phyloP scores from a whole-genome alignment of 2,113 vertebrate genomes.

The Macheiramphus alcinus region DNA sequence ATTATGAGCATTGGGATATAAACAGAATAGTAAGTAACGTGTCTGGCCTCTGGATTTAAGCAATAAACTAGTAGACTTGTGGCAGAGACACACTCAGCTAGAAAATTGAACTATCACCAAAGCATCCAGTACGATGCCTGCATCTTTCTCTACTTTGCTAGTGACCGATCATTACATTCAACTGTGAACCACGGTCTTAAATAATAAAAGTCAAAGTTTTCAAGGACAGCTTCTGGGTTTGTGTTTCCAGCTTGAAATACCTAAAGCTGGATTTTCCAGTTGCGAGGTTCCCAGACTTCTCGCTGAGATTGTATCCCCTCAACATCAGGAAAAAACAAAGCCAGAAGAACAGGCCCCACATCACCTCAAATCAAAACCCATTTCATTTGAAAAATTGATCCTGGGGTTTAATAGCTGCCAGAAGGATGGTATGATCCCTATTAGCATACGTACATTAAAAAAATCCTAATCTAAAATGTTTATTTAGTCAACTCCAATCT shows the following conservation, averaged over 20 bases:
- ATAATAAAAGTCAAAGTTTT: background rate
- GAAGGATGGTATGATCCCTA: background rate
- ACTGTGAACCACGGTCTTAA: background rate
- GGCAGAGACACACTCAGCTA: background rate
- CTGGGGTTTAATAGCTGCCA: background rate
- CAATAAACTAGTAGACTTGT: background rate
- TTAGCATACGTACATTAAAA: background rate
- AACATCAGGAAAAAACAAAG: background rate
- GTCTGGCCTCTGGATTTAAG: background rate
- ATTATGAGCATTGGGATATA: background rate
- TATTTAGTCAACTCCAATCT: background rate
- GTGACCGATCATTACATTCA: background rate
- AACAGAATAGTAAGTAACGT: background rate
- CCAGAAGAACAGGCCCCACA: background rate
- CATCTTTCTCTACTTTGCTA: background rate
- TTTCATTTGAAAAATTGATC: background rate
- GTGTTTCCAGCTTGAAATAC: background rate
- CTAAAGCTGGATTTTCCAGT: background rate
- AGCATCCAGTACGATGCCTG: background rate
- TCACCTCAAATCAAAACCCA: background rate
- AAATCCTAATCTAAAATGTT: rapidly evolving
- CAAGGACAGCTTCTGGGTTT: background rate
- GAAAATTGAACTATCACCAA: background rate
- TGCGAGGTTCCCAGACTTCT: background rate
- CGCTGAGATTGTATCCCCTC: background rate